These are phyloP conservation scores for Elanus axillaris DNA, from an alignment of 2,113 vertebrate species.

Conservation along the genomic window DNA sequence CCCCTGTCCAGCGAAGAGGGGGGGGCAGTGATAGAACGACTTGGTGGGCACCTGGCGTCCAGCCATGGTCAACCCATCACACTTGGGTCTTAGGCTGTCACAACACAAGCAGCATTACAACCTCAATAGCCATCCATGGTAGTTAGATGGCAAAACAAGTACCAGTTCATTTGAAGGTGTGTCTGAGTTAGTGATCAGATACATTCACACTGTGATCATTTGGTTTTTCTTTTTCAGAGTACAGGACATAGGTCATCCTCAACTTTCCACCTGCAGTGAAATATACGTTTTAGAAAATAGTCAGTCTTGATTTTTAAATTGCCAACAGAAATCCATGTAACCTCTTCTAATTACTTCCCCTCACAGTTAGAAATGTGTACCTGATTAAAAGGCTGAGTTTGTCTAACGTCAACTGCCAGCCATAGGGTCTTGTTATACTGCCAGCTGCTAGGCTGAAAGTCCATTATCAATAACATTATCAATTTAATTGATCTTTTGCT, in stretches of 20 bases:
- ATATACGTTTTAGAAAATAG: neutral
- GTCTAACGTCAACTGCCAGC: neutral
- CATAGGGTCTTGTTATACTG: neutral
- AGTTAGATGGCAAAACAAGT: neutral
- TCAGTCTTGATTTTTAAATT: neutral
- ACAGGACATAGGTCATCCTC: neutral
- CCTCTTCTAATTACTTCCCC: neutral
- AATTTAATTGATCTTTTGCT: neutral
- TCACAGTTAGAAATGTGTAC: neutral
- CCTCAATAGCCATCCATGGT: neutral
- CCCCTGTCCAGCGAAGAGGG: no score
- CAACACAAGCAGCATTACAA: neutral
- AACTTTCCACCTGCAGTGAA: neutral
- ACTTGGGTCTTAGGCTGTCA: neutral
- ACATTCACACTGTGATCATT: neutral
- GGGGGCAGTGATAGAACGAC: no score
- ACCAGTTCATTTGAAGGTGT: neutral
- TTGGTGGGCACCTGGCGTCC: no score
- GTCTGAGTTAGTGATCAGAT: neutral
- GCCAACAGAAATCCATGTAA: neutral
- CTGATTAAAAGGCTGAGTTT: neutral
- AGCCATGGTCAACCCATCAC: no score
- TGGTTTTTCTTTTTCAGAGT: neutral
- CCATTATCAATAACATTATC: neutral
- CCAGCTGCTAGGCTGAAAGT: neutral